Evolutionary conservation across 2,888 invertebrate species (phyloP).

Genomic region (Diachrysia chrysitis): DNA sequence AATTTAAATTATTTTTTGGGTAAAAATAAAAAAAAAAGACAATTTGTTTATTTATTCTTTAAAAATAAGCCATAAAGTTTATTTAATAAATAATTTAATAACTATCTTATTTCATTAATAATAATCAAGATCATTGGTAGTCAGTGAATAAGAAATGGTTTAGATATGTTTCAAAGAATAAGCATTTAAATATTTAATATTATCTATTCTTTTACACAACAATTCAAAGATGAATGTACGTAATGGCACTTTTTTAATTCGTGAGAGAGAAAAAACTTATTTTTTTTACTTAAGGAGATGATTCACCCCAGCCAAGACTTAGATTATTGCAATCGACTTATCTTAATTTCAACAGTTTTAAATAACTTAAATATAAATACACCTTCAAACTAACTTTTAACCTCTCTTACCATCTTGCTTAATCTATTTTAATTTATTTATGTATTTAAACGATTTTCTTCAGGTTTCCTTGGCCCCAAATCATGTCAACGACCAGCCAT

Average conservation of each 20-base stretch:
- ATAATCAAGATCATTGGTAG: not conserved
- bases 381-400: slow-evolving; percentile 21
- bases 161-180: no score
- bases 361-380: slow-evolving; percentile 42
- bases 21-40: no score
- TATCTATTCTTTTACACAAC: no score
- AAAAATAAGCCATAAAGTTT: no score
- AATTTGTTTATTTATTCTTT: no score
- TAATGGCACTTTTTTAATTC: not conserved
- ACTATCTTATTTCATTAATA: not conserved
- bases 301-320: no score
- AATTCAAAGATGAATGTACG: not conserved
- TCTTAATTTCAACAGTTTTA: not conserved
- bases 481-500: slow-evolving; percentile 75
- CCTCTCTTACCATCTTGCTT: not conserved
- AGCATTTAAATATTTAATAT: no score
- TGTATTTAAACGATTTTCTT: slow-evolving; percentile 54
- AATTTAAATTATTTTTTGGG: no score
- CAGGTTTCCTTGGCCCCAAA: slow-evolving; percentile 67
- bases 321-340: no score
- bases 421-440: slow-evolving; percentile 11
- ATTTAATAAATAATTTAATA: not conserved
- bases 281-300: no score
- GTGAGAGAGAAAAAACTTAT: no score
- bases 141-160: not conserved